Base-by-base conservation (phyloP, 2,888 invertebrate genomes). In the Drosophila prolongata region DNA sequence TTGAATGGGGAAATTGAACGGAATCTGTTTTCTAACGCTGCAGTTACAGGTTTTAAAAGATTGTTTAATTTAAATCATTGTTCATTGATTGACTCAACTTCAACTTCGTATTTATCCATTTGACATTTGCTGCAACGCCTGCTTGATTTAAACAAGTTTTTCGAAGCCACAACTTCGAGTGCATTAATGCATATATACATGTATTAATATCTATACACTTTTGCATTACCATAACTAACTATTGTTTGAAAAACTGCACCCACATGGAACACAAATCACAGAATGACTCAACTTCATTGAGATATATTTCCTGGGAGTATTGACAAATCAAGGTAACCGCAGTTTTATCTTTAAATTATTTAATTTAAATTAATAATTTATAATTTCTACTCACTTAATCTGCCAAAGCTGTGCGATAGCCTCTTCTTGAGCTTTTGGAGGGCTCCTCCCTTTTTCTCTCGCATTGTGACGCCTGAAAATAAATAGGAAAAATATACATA, bases 401-500 rank as follows among this genome's bases (percentile, higher is more conserved):
- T 95, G 93, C 98, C 98, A 94, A 98, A 98, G 94, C 98, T 98
- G 93, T 98, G 97, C 91, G 98, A 98, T 92, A 98, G 95, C 93
- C 98, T 95, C 94, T 98, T 97, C 94, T 97, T 97, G 91, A 98
- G 95, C 94, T 98, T 98, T 93, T 98, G 98, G 92, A 98, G 94
- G 85, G 97, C 97, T 90, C 97, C 97, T 86, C 96, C 96, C 93
- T 97, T 97, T 93, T 98, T 98, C 93, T 97, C 97, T 93, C 97
- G 95, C 96, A 97, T 97, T 92, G 97, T 96, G 93, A 97, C 97
- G 93, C 95, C 95, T 94, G 94, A 84, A 92, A 93, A 87, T 93
- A 84, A 85, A 69, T 80, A 66, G 53, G n/a, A 49, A 13, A 53
- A 42, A 49, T 24, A 60, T 19, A 56, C 10, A 61, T 40, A 58